Evolutionary conservation across 2,797 vertebrate species (phyloP).

Genomic region (Balearica regulorum): DNA sequence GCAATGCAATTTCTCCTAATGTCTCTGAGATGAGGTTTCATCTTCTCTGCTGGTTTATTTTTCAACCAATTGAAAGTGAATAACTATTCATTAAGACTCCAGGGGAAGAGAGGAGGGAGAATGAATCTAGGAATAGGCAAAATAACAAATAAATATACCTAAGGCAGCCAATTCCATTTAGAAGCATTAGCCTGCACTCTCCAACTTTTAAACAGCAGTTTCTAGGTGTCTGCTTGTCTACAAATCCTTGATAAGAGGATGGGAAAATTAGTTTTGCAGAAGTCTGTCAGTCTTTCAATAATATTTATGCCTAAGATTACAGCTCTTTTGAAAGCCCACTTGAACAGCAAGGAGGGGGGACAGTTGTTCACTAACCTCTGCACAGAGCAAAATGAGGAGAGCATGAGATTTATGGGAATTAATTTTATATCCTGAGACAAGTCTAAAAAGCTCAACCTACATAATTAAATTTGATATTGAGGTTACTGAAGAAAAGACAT

Average conservation of each 20-base stretch:
- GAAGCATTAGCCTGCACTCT: slow-evolving; percentile 35
- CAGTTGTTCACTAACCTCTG: slow-evolving; percentile 33
- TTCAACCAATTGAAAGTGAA: slow-evolving; percentile 35
- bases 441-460: slow-evolving; percentile 43
- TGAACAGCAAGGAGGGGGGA: slow-evolving; percentile 8
- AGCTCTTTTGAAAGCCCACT: slow-evolving; percentile 2
- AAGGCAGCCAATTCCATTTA: slow-evolving; percentile 59
- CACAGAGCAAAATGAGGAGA: slow-evolving; percentile 8
- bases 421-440: slow-evolving; percentile 60
- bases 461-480: slow-evolving; percentile 60
- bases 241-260: slow-evolving; percentile 59
- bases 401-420: slow-evolving; percentile 55
- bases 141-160: slow-evolving; percentile 49
- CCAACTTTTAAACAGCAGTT: slow-evolving; percentile 54
- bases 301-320: slow-evolving; percentile 34
- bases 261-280: slow-evolving; percentile 67
- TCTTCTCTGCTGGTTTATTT: slow-evolving; percentile 2
- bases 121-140: slow-evolving; percentile 13
- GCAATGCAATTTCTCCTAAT: not conserved
- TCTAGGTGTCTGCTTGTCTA: slow-evolving; percentile 53
- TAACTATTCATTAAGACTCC: slow-evolving; percentile 46
- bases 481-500: slow-evolving; percentile 41
- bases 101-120: not conserved
- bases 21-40: slow-evolving; percentile 15
- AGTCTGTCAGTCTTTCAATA: slow-evolving; percentile 52